Percentiles rank a stretch among this genome's conserved stretches.
Evolutionary conservation across 2,113 vertebrate species (phyloP).

Genomic region (Heterochromis multidens): DNA sequence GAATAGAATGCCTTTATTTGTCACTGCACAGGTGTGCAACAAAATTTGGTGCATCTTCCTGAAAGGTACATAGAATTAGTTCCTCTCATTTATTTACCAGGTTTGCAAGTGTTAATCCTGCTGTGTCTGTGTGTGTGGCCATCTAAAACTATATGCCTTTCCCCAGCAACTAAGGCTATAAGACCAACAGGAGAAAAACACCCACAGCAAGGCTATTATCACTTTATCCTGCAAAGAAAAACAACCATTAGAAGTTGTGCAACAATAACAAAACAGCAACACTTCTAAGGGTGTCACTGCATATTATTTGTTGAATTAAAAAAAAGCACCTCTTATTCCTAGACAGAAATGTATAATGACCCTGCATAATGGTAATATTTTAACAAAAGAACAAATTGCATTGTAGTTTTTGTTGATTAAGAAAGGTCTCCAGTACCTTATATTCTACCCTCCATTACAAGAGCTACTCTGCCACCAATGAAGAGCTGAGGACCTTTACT

Average conservation of each 20-base stretch:
- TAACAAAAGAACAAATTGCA: background rate
- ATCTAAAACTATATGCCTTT: background rate
- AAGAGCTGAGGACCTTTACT: background rate
- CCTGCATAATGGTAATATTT: background rate
- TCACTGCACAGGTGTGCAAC: background rate
- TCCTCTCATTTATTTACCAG: background rate
- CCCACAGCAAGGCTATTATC: background rate
- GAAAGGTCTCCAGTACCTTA: background rate
- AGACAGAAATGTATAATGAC: background rate
- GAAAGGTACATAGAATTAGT: rapidly evolving
- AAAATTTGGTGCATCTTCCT: background rate
- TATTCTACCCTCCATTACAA: background rate
- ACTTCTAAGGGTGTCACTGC: background rate
- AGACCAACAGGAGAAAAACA: background rate
- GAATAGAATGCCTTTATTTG: background rate
- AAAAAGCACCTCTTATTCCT: background rate
- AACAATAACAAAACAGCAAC: background rate
- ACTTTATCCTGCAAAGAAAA: background rate
- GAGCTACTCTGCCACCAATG: background rate
- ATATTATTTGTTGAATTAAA: background rate
- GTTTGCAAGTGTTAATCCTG: background rate
- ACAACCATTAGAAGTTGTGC: background rate
- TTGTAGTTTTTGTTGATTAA: background rate
- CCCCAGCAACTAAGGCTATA: background rate
- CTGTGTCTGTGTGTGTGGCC: background rate